phyloP scores from a whole-genome alignment of 2,113 vertebrate genomes.

The Ifrita kowaldi region DNA sequence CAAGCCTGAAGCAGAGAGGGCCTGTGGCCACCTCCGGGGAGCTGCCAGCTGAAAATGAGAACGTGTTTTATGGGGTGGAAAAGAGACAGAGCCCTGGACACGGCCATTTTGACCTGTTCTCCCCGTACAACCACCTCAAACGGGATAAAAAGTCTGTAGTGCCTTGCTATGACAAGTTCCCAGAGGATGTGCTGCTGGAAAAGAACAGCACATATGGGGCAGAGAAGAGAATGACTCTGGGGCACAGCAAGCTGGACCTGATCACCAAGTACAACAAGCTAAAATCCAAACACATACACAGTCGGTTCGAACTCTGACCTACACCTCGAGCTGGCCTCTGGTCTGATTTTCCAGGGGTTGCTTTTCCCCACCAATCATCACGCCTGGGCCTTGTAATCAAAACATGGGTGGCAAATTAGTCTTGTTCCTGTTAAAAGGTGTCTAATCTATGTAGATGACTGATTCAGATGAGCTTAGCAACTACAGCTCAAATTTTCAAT shows the following conservation, averaged over 20 bases:
- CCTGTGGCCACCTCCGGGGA: neutral
- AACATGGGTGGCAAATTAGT: neutral
- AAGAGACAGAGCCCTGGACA: slow-evolving; percentile 83
- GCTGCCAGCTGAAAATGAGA: neutral
- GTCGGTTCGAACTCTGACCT: slow-evolving; percentile 83
- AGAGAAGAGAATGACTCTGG: slow-evolving; percentile 88
- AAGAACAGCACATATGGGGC: neutral
- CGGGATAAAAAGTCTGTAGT: slow-evolving; percentile 13
- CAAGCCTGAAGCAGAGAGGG: neutral
- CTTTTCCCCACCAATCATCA: neutral
- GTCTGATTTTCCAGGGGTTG: neutral
- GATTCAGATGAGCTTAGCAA: neutral
- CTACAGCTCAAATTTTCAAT: neutral
- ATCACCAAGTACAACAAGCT: slow-evolving; percentile 93
- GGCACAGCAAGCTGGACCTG: slow-evolving; percentile 95
- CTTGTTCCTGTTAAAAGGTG: neutral
- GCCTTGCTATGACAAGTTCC: slow-evolving; percentile 1
- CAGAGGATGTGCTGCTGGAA: slow-evolving; percentile 15
- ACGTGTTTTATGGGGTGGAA: slow-evolving; percentile 8
- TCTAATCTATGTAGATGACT: neutral
- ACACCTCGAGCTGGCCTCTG: neutral
- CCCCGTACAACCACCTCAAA: slow-evolving; percentile 80
- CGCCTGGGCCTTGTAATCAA: neutral
- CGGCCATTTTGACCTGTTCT: slow-evolving; percentile 84
- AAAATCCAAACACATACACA: slow-evolving; percentile 86